phyloP scores from a whole-genome alignment of 2,888 invertebrate genomes.

The Temnothorax unifasciatus region DNA sequence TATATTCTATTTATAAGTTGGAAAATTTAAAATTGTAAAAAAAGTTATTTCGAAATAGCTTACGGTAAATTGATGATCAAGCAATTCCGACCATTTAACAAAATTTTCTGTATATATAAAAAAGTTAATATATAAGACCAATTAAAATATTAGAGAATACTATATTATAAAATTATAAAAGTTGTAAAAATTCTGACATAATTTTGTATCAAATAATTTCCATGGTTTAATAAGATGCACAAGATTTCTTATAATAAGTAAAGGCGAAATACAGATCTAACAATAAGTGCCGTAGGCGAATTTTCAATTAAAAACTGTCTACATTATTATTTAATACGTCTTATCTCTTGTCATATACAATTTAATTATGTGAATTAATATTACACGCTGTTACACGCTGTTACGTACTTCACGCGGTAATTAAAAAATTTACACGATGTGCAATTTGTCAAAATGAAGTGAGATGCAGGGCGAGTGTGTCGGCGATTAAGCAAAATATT shows the following conservation, averaged over 20 bases:
- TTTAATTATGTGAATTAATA: background rate
- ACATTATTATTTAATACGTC: background rate
- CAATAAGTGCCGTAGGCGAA: background rate
- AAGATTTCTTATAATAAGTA: background rate
- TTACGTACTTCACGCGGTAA: background rate
- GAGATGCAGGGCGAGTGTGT: background rate
- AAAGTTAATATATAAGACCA: background rate
- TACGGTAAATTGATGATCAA: background rate
- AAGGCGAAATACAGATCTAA: background rate
- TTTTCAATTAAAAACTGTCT: background rate
- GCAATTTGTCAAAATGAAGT: conserved; percentile 3
- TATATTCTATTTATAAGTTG: background rate
- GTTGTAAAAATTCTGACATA: background rate
- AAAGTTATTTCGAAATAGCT: background rate
- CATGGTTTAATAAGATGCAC: background rate
- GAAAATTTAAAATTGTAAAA: background rate
- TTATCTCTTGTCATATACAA: background rate
- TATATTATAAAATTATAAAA: background rate
- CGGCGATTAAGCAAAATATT: background rate
- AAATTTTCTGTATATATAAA: background rate
- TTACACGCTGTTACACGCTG: background rate
- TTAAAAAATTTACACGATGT: background rate
- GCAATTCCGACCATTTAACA: background rate
- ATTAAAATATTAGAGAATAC: background rate
- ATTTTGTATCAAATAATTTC: background rate